phyloP scores from a whole-genome alignment of 2,113 vertebrate genomes.

The Otolemur garnettii region DNA sequence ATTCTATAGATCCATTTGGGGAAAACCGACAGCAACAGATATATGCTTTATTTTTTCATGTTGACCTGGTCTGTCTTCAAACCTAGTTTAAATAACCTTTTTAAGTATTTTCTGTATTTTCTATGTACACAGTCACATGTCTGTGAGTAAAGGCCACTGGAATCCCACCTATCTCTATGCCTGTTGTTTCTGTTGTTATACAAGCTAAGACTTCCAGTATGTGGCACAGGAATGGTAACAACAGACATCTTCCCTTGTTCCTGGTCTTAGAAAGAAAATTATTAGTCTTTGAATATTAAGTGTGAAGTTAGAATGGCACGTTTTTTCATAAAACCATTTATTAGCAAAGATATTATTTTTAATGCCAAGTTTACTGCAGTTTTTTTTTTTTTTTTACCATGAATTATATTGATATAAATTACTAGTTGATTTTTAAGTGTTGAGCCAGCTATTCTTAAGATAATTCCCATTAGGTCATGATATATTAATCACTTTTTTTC shows the following conservation, averaged over 20 bases:
- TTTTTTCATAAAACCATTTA: background rate
- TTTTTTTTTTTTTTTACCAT: background rate
- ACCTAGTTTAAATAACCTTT: background rate
- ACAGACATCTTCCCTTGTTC: background rate
- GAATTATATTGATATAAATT: background rate
- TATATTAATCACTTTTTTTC: background rate
- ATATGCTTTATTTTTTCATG: background rate
- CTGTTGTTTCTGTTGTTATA: background rate
- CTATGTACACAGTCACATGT: background rate
- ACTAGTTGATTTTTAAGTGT: background rate
- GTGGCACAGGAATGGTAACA: background rate
- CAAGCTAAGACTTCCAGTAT: background rate
- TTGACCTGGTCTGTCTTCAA: background rate
- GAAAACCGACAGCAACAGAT: background rate
- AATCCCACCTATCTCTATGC: background rate
- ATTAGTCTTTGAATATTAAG: background rate
- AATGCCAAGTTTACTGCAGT: background rate
- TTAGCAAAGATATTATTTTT: background rate
- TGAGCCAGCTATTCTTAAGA: slow-evolving; percentile 13
- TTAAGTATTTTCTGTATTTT: slow-evolving; percentile 11
- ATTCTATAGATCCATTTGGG: background rate
- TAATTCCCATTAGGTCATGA: background rate
- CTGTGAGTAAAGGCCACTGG: background rate
- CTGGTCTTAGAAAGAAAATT: background rate
- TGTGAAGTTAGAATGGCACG: background rate